A percentile compares a stretch with the other conserved stretches of the same genome.
phyloP scores from a whole-genome alignment of 2,113 vertebrate species.

The Podilymbus podiceps region DNA sequence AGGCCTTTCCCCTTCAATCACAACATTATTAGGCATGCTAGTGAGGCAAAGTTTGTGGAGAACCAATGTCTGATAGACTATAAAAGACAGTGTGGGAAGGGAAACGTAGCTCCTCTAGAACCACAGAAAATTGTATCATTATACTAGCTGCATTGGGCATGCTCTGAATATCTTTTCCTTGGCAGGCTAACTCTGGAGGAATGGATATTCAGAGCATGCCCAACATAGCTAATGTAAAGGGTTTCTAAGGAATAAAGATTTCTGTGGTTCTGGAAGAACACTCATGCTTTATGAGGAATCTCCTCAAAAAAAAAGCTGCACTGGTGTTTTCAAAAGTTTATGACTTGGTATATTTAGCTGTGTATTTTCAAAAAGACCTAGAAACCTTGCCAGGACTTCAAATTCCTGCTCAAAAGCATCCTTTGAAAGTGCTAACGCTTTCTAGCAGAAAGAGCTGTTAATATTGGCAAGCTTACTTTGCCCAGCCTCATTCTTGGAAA shows the following conservation, averaged over 20 bases:
- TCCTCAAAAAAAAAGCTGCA: neutral
- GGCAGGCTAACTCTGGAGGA: neutral
- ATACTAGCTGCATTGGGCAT: neutral
- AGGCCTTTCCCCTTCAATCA: neutral
- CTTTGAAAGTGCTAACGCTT: neutral
- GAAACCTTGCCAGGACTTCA: neutral
- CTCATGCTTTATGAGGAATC: neutral
- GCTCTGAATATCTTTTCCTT: neutral
- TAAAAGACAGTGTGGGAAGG: neutral
- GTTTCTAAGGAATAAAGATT: neutral
- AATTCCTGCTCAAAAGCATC: neutral
- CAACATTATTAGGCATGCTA: neutral
- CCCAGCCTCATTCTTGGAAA: neutral
- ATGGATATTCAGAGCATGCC: neutral
- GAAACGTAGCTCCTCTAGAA: neutral
- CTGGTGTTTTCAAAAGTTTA: neutral
- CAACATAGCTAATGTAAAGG: neutral
- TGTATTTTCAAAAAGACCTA: neutral
- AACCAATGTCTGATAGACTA: neutral
- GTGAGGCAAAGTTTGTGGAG: neutral
- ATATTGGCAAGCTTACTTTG: neutral
- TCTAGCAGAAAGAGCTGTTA: neutral
- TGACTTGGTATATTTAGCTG: neutral
- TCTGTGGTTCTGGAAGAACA: neutral
- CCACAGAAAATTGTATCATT: neutral